Conservation (phyloP, 2,888 invertebrate species). For the Tethea ocularis region DNA sequence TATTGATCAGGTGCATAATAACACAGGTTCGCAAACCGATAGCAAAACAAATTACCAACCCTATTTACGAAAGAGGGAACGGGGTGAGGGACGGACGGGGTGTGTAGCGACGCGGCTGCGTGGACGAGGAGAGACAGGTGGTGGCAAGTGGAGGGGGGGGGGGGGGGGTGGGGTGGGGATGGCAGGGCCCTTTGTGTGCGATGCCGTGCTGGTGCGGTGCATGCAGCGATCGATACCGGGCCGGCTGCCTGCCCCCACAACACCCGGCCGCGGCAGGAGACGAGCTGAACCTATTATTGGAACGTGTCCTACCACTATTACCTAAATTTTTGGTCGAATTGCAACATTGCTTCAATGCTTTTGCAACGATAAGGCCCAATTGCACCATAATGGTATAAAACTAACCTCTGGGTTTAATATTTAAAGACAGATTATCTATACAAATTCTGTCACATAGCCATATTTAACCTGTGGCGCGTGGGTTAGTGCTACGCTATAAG, state of each 20-base stretch:
- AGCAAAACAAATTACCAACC: background rate
- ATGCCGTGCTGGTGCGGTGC: slow-evolving; percentile 46
- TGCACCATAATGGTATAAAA: no score
- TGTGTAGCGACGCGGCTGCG: no score
- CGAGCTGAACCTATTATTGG: background rate
- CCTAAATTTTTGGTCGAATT: background rate
- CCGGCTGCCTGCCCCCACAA: slow-evolving; percentile 27
- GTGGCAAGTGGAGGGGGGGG: no score
- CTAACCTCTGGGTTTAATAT: no score
- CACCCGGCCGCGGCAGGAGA: background rate
- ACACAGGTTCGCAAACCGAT: background rate
- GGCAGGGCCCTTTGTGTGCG: slow-evolving; percentile 49
- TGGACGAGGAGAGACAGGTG: no score
- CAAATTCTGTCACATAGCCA: no score
- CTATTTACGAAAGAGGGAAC: slow-evolving; percentile 9
- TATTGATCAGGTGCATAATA: background rate
- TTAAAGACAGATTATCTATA: no score
- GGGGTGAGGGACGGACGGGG: slow-evolving; percentile 11
- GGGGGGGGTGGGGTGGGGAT: slow-evolving; percentile 20
- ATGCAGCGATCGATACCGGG: slow-evolving; percentile 55
- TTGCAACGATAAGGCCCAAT: no score
- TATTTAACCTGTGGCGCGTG: no score
- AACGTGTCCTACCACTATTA: background rate
- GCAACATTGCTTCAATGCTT: background rate
- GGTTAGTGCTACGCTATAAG: no score